Evolutionary conservation across 2,888 invertebrate species (phyloP).

Genomic region (Melinopterus prodromus): DNA sequence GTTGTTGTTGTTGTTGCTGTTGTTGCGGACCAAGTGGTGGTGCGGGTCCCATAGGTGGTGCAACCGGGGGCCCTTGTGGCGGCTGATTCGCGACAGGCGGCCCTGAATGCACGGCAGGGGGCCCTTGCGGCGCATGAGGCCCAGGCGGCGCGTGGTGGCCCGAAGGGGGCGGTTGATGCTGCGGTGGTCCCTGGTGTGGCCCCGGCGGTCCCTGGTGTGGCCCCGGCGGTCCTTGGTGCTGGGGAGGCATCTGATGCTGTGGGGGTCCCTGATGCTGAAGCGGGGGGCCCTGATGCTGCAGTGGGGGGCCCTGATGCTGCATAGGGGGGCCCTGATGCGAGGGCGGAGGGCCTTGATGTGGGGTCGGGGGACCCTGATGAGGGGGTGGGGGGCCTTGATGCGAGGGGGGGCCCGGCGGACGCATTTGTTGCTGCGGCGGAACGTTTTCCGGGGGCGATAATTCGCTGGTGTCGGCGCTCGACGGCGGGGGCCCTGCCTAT

Average conservation of each 20-base stretch:
- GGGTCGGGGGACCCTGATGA: constrained; percentile 38
- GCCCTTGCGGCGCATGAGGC: not conserved
- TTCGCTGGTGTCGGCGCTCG: constrained; percentile 41
- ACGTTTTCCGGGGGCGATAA: constrained; percentile 48
- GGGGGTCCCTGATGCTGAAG: constrained; percentile 21
- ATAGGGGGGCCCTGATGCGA: constrained; percentile 41
- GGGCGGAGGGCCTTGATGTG: constrained; percentile 40
- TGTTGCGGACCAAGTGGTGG: no score
- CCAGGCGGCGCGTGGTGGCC: not conserved
- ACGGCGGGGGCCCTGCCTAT: constrained; percentile 58
- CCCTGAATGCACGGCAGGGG: not conserved
- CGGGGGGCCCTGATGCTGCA: constrained; percentile 5
- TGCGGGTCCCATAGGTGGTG: not conserved
- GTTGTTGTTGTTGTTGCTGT: no score
- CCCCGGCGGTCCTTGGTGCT: not conserved
- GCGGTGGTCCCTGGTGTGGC: not conserved
- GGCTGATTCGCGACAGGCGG: not conserved
- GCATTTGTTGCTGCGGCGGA: constrained; percentile 40
- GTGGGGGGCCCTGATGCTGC: constrained; percentile 41
- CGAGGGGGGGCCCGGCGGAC: constrained; percentile 46
- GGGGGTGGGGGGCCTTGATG: constrained; percentile 46
- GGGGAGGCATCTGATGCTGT: not conserved
- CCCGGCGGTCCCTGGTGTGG: not conserved
- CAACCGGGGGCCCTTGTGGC: constrained; percentile 8
- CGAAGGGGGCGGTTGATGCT: not conserved